These are phyloP conservation scores for Dipus sagitta DNA, from an alignment of 2,797 vertebrate genomes.

Conservation along the genomic window DNA sequence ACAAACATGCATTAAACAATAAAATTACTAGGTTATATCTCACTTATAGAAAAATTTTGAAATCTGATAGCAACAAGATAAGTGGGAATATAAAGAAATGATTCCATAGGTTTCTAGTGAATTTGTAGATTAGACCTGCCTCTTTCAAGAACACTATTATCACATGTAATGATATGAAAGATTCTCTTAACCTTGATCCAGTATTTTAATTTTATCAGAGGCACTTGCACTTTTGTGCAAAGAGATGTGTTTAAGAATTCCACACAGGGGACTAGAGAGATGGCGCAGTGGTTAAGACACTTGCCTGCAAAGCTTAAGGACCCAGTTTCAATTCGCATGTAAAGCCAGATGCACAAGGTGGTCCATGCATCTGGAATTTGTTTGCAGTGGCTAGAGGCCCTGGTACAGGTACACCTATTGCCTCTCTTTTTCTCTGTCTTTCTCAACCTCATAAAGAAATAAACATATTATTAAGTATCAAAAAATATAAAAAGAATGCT, in stretches of 20 bases:
- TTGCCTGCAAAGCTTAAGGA: too few relatives aligned
- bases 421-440: too few relatives aligned
- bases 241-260: not conserved
- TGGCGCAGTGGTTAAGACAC: too few relatives aligned
- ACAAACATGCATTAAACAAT: not conserved
- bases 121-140: not conserved
- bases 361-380: too few relatives aligned
- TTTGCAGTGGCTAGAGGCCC: too few relatives aligned
- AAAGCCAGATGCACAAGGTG: too few relatives aligned
- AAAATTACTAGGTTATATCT: not conserved
- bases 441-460: too few relatives aligned
- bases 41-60: not conserved
- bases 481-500: too few relatives aligned
- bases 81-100: not conserved
- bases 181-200: not conserved
- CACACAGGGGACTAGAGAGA: not conserved
- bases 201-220: not conserved
- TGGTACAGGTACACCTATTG: too few relatives aligned
- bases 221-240: not conserved
- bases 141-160: not conserved
- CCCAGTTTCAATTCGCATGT: too few relatives aligned
- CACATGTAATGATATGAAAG: not conserved
- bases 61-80: not conserved
- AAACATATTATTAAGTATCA: too few relatives aligned
- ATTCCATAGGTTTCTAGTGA: not conserved